Conservation (phyloP, 2,888 invertebrate species). For the Globia sparganii region DNA sequence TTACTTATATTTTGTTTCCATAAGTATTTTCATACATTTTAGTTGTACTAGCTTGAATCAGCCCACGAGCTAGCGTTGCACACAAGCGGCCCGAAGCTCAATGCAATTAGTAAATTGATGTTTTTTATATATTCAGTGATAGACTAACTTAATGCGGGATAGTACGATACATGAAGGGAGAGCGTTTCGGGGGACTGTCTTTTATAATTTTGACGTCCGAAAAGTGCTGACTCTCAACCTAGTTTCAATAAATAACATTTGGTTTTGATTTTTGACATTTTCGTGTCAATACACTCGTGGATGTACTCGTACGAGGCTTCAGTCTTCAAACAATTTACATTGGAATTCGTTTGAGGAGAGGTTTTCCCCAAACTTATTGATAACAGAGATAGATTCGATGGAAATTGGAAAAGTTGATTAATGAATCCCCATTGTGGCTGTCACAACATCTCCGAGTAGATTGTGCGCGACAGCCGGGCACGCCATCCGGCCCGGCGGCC, state of each 20-base stretch:
- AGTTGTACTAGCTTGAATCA: constrained; percentile 13
- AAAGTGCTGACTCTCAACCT: no score
- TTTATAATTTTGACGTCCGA: no score
- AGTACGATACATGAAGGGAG: background rate
- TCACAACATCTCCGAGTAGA: constrained; percentile 73
- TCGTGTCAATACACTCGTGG: background rate
- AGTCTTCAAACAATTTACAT: constrained; percentile 42
- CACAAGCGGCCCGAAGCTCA: background rate
- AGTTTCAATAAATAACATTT: no score
- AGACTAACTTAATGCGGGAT: background rate
- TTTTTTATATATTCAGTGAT: constrained; percentile 15
- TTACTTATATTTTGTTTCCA: background rate
- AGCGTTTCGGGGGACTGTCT: no score
- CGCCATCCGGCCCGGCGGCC: constrained; percentile 29
- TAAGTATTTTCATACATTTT: background rate
- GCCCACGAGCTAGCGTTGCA: background rate
- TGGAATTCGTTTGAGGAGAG: constrained; percentile 42
- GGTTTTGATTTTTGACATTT: background rate
- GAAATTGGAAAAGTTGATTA: constrained; percentile 89
- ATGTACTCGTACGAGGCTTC: background rate
- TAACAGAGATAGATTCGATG: constrained; percentile 74
- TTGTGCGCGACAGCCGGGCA: constrained; percentile 62
- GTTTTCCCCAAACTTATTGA: constrained; percentile 70
- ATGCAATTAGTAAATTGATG: constrained; percentile 43
- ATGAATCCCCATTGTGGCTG: constrained; percentile 81